Evolutionary conservation across 2,888 invertebrate species (phyloP).

Genomic region (Macaria liturata): DNA sequence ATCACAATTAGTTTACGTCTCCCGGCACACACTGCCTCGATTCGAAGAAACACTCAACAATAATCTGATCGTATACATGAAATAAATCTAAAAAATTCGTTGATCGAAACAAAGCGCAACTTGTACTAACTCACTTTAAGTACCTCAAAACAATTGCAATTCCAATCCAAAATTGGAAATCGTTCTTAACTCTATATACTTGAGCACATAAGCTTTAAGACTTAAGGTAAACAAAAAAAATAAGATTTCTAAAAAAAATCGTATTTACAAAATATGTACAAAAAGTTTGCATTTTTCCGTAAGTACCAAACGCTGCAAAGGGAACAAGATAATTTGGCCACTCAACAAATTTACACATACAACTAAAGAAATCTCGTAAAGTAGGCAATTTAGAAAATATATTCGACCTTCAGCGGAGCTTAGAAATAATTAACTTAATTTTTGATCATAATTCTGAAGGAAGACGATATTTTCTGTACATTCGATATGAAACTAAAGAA

Average conservation of each 20-base stretch:
- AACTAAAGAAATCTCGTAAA: conserved; percentile 37
- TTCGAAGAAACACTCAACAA: conserved; percentile 57
- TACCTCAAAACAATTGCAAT: conserved; percentile 32
- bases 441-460: conserved; percentile 50
- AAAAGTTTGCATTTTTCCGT: conserved; percentile 56
- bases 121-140: conserved; percentile 49
- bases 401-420: conserved; percentile 49
- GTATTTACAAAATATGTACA: conserved; percentile 82
- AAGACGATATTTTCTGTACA: conserved; percentile 65
- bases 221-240: conserved; percentile 63
- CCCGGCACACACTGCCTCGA: conserved; percentile 55
- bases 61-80: conserved; percentile 71
- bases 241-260: conserved; percentile 64
- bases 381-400: conserved; percentile 53
- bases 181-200: conserved; percentile 54
- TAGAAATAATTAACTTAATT: conserved; percentile 50
- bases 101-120: conserved; percentile 43
- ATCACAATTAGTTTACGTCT: conserved; percentile 70
- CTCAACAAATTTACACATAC: conserved; percentile 57
- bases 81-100: conserved; percentile 63
- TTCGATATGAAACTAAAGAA: conserved; percentile 35
- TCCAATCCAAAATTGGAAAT: conserved; percentile 27
- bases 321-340: conserved; percentile 72
- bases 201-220: conserved; percentile 76
- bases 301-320: conserved; percentile 44